Percentiles rank a stretch among this genome's conserved stretches.
Evolutionary conservation across 2,888 invertebrate genomes (phyloP).

Genomic region (Amphipoea oculea): DNA sequence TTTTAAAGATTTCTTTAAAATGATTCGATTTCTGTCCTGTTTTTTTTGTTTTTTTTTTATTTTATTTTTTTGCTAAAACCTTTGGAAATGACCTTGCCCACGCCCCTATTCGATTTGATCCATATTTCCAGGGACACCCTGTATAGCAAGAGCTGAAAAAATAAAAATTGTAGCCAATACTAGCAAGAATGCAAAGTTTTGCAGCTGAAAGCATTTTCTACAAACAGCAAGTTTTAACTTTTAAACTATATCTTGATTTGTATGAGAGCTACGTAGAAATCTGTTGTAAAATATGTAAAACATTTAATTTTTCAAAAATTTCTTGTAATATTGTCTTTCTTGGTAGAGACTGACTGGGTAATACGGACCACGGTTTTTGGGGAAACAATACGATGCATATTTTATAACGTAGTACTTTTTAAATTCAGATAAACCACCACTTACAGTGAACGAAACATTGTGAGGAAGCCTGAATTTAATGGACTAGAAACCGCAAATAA

Average conservation of each 20-base stretch:
- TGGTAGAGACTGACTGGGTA: not conserved
- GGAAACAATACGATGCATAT: not conserved
- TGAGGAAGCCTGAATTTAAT: conserved; percentile 20
- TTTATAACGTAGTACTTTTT: not conserved
- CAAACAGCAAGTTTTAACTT: not conserved
- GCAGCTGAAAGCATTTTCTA: not conserved
- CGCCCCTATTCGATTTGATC: too few species aligned
- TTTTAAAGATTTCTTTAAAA: too few species aligned
- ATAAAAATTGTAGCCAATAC: not conserved
- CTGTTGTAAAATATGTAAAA: not conserved
- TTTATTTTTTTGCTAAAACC: too few species aligned
- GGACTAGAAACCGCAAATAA: conserved; percentile 27
- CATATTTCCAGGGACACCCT: too few species aligned
- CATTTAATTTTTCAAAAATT: not conserved
- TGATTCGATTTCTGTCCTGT: too few species aligned
- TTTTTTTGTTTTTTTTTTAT: too few species aligned
- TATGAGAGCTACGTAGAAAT: not conserved
- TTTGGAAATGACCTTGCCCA: too few species aligned
- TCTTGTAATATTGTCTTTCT: not conserved
- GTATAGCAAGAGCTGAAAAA: not conserved
- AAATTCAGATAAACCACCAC: not conserved
- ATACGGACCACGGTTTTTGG: too few species aligned
- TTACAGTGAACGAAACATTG: conserved; percentile 1
- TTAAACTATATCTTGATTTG: not conserved
- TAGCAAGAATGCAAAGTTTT: not conserved